These are phyloP conservation scores for Microtus montanus DNA, from an alignment of 2,113 vertebrate species.

Conservation along the genomic window DNA sequence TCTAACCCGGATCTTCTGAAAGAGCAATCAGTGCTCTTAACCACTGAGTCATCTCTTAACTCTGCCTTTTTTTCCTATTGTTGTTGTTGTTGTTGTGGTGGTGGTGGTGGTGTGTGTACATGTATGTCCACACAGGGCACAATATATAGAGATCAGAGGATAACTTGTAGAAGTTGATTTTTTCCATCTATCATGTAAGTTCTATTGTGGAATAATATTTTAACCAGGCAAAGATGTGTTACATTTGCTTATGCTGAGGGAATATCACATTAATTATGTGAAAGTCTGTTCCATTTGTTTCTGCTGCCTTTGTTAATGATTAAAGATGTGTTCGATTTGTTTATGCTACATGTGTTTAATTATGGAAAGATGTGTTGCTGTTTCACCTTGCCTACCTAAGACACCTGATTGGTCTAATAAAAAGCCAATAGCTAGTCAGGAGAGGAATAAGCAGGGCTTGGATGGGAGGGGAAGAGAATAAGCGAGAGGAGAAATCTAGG, in stretches of 20 bases:
- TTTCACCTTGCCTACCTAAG: background rate
- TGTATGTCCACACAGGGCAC: background rate
- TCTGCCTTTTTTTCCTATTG: no score
- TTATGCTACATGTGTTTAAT: background rate
- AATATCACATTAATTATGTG: background rate
- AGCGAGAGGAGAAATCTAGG: background rate
- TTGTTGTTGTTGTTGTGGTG: background rate
- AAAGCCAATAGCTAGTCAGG: background rate
- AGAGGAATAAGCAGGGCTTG: background rate
- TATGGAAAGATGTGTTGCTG: background rate
- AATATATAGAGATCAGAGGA: background rate
- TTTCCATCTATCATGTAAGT: background rate
- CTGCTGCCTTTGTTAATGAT: no score
- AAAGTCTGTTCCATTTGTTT: no score
- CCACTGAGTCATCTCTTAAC: background rate
- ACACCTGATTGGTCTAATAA: background rate
- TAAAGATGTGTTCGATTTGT: background rate
- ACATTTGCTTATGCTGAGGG: background rate
- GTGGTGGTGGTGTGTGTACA: background rate
- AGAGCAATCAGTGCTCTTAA: background rate
- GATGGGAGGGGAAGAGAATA: background rate
- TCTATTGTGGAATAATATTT: background rate
- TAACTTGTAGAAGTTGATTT: background rate
- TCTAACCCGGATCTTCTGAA: background rate
- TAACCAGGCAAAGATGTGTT: background rate